Evolutionary conservation across 1,140 invertebrate species (phyloP), one percentile per base, ranked within the genome.

Genomic region (Pogonomyrmex californicus): DNA sequence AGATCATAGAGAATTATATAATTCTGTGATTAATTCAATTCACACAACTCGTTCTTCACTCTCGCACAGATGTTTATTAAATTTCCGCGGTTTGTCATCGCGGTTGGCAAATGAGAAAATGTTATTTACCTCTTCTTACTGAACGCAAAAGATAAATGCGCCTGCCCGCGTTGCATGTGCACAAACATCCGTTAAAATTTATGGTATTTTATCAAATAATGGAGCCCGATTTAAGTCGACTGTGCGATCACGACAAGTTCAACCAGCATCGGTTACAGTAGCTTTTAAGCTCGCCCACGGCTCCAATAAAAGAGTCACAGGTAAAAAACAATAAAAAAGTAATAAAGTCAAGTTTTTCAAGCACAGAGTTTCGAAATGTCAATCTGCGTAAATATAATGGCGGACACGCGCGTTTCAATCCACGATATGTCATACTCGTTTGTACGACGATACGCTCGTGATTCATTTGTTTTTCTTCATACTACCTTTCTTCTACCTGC

Each of bases 331-430:
- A 75, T 36, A 54, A 9, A 73, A 14, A n/a, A 75, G 38, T 36
- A 60, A 75, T 36, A 75, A 60, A 60, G 75, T 10, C 30, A 14
- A 49, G 41, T 33, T 70, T 33, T 70, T 38, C 44, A 38, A 71
- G 47, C 54, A n/a, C 30, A 4, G 66, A 73, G 79, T 30, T 49
- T 30, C 14, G n/a, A 83, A 83, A 83, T 83, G 79, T 83, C 79
- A 83, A 58, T 2, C 4, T 60, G 54, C 68, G 54, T 62, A 62
- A 83, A 83, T 44, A 38, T 73, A 83, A 83, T 83, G 66, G 41
- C 68, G 54, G 54, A 62, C 47, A 33, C 14, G 41, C 30, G 38
- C 33, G 44, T 47, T 58, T 47, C 56, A 17, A 82, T 71, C 47
- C 17, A 30, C 2, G 33, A 78, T 7, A 12, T 68, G 58, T 58